Base-by-base conservation (phyloP, 2,888 invertebrate species). In the Corythucha ciliata region DNA sequence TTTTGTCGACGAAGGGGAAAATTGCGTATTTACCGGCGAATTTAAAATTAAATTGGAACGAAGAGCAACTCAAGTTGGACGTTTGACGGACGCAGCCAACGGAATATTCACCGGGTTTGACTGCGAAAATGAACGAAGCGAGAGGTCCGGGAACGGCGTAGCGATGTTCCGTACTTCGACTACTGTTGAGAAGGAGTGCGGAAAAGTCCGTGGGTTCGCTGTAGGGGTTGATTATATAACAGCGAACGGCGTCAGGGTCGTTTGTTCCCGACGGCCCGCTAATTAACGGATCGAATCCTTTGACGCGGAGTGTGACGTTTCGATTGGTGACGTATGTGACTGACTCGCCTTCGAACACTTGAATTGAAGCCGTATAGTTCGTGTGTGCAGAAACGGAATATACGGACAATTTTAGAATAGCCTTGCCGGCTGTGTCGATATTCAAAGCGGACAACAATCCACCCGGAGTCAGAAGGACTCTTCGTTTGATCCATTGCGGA, bases 201-300 rank as follows among this genome's bases (percentile, higher is more conserved):
- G n/a, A n/a, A n/a, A n/a, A n/a, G n/a, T n/a, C n/a, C n/a, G n/a
- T n/a, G n/a, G 16, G 8, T 4, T 48, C 21, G 29, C 29, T 29
- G 29, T 48, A 48, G n/a, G n/a, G n/a, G 24, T 48, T 48, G n/a
- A 48, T 39, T 2, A 48, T 12, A 16, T 48, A 48, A 27, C 37
- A 8, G 16, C 48, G 25, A 3, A 48, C 48, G 2, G 27, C 18
- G 14, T 48, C 48, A 5, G 24, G 22, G n/a, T 26, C 16, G 20
- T 48, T 48, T 4, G 48, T 48, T n/a, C 48, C 48, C 24, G 5
- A 21, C 21, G 48, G 48, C 2, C 48, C 48, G 7, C 26, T 39
- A 18, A 20, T 16, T 2, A 48, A 14, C 10, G 48, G 48, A 16
- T 48, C 48, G 16, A 2, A 16, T 4, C 27, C 39, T 8, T 18